These are phyloP conservation scores for Oikopleura dioica DNA, from an alignment of 23 tunicate species.

Conservation along the genomic window DNA sequence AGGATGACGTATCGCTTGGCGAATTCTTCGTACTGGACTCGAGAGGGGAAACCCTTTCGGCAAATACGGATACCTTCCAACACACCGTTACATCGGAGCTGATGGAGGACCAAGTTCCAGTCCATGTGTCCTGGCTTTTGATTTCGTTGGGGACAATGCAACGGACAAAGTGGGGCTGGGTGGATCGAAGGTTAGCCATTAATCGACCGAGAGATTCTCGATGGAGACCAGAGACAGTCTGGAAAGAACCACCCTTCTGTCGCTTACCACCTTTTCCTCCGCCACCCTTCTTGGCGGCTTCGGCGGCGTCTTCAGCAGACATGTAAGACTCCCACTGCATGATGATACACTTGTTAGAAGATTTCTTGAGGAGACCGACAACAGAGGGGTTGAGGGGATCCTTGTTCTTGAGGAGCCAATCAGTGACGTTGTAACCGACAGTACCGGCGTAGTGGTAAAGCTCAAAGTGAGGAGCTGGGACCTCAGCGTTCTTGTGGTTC, in stretches of 20 bases:
- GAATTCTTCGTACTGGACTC: slow-evolving; percentile 77
- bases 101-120: slow-evolving; percentile 53
- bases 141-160: slow-evolving; percentile 86
- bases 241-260: slow-evolving; percentile 86
- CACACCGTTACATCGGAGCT: slow-evolving; percentile 98
- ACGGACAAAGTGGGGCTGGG: slow-evolving; percentile 91
- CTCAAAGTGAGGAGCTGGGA: slow-evolving; percentile 61
- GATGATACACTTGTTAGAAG: slow-evolving; percentile 47
- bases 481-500: slow-evolving; percentile 66
- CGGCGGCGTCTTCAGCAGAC: slow-evolving; percentile 19
- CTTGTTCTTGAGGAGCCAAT: slow-evolving; percentile 85
- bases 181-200: slow-evolving; percentile 89
- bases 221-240: slow-evolving; percentile 71
- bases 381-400: slow-evolving; percentile 82
- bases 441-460: slow-evolving; percentile 88
- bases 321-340: slow-evolving; percentile 54
- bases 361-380: slow-evolving; percentile 46
- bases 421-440: slow-evolving; percentile 70
- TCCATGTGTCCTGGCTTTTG: slow-evolving; percentile 78
- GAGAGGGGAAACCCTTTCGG: slow-evolving; percentile 80
- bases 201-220: slow-evolving; percentile 66
- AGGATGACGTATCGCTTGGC: slow-evolving; percentile 35
- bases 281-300: slow-evolving; percentile 5
- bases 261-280: slow-evolving; percentile 23
- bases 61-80: slow-evolving; percentile 96